Evolutionary conservation across 2,888 invertebrate species (phyloP), one percentile per base, ranked within the genome.

Genomic region (Cotesia congregata): DNA sequence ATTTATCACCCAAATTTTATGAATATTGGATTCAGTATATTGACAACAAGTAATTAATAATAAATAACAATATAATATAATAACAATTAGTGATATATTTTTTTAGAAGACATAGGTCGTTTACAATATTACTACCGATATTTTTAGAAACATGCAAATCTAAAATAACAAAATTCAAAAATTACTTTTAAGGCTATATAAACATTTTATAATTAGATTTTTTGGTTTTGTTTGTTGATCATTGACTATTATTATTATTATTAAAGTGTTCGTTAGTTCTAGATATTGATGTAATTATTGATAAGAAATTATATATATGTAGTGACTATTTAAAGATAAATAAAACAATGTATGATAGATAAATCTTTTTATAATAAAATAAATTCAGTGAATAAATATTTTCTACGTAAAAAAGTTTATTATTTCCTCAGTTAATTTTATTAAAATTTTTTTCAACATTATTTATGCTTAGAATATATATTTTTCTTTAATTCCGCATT

Each of bases 321-420:
- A 50, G 12, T 50, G 50, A 50, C 12, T 50, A 50, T 50, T 50
- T 50, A 9, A 50, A 12, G 12, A 50, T 50, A 50, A 9, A 50
- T 50, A 50, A 50, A 50, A 12, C 4, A 50, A 50, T 50, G 50
- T 50, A 12, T 50, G 30, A 20, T 17, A 6, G 17, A 74, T 30
- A 6, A 20, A 30, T 50, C 12, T 50, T 50, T 61, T 69, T 64
- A 69, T 40, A 50, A 78, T 68, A 65, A 17, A 70, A 61, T 39
- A 12, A 12, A 12, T 50, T 9, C 12, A 50, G 1, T 50, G 50
- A 50, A 50, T 50, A 50, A 50, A 50, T 4, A 3, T 12, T 50
- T 50, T 50, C 6, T 50, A 12, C 12, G 12, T 50, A 4, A 12
- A 4, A 50, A 50, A 50, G 7, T 50, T 50, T 12, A 50, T 4